Base-by-base conservation (phyloP, 2,888 invertebrate genomes). In the Drosophila helvetica region DNA sequence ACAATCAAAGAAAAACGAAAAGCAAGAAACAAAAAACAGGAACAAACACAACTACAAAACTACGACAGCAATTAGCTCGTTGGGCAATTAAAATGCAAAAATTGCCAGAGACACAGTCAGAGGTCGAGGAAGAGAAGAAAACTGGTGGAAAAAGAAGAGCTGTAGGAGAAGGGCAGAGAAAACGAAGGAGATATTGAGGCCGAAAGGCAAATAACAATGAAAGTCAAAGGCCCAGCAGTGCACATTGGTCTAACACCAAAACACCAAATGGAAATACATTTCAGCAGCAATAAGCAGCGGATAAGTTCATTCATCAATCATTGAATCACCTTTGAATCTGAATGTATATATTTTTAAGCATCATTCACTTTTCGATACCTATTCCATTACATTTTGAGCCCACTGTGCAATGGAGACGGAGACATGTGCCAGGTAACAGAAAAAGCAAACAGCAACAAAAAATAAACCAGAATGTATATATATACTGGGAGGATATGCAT, bases 81-180 rank as follows among this genome's bases (percentile, higher is more conserved):
- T 75, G 74, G 68, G 79, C 83, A 85, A 85, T 85, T 85, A 85
- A 82, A 80, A 82, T 74, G 77, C 80, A 68, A 77, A 76, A 80
- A 79, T 78, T 77, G 63, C 54, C 66, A 63, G 72, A 71, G 79
- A 78, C 81, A 75, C 50, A 67, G 61, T 50, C 54, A 55, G 30
- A 54, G 30, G 38, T 38, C 38, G 45, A 56, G 59, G 45, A 59
- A 58, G 48, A n/a, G n/a, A n/a, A n/a, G n/a, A 65, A 30, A 52
- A 72, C 1, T 38, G 6, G 5, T 38, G 12, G 33, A 38, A 38
- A n/a, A 7, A 0, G n/a, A n/a, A 38, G n/a, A 43, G 19, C 17
- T 19, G 47, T 38, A 51, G 52, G 45, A 42, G 22, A 42, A 19
- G n/a, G 63, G 33, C 53, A 19, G 12, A 12, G 56, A 52, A 62